Evolutionary conservation across 2,888 invertebrate genomes (phyloP), one percentile per base, ranked within the genome.

Genomic region (Hermodice carunculata): DNA sequence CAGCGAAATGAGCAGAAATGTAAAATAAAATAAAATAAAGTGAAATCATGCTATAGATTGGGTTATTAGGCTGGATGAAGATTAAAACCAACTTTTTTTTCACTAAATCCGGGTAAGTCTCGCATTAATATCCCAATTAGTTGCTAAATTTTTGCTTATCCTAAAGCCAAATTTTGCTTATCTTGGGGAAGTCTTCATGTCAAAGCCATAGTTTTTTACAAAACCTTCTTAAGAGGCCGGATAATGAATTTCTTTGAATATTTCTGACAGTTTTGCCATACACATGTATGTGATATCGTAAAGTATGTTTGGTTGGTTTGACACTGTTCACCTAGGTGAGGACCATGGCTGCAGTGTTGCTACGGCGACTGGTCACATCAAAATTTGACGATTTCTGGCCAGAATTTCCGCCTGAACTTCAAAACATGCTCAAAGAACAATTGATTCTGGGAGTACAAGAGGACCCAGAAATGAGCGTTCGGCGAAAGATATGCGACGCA

Each of bases 401-500:
- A n/a, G 93, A 93, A 89, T 87, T 95, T 69, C 90, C 93, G 1
- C 90, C 91, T 69, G 94, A 96, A 80, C 91, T 92, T 76, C 95
- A 96, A 85, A 89, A 88, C 43, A 93, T 93, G 83, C 89, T 98
- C 64, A 92, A 96, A 81, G 92, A 93, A 79, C 94, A 96, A 85
- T 90, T 98, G 57, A 89, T 98, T 63, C 56, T 93, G 65, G 92
- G 93, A 42, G 90, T 98, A 26, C 94, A 94, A 83, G 91, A 93
- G 87, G 93, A 94, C 79, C 90, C 89, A 42, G 91, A 92, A 69
- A 90, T 90, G 70, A 88, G 94, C 67, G 81, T 89, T 59, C 89
- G 96, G 61, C 92, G 94, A 72, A 98, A 98, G 89, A 91, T 97
- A 51, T 96, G 96, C 86, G 98, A 99, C 86, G 93, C 96, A 58